Conservation (phyloP, 1,140 invertebrate genomes). For the Augochlora pura region DNA sequence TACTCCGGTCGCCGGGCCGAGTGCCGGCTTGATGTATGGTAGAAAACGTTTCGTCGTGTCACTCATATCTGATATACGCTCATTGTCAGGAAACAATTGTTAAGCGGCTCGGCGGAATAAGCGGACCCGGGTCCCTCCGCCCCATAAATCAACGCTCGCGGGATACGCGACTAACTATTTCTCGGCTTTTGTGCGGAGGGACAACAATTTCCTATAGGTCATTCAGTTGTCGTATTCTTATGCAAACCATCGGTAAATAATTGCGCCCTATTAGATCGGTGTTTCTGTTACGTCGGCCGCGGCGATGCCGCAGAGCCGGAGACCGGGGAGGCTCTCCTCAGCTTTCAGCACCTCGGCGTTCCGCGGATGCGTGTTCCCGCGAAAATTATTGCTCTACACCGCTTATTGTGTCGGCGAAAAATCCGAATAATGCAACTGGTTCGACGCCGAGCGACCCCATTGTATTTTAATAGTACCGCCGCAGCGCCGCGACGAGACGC, state of each 20-base stretch:
- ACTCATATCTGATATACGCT: constrained; percentile 64
- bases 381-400: constrained; percentile 29
- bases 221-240: constrained; percentile 54
- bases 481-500: not conserved
- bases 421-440: constrained; percentile 11
- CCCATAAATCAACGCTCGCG: constrained; percentile 59
- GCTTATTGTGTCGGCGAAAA: constrained; percentile 30
- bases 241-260: constrained; percentile 52
- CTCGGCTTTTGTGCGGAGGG: constrained; percentile 33
- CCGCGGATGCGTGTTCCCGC: constrained; percentile 19
- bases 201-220: constrained; percentile 53
- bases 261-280: constrained; percentile 45
- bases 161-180: constrained; percentile 42
- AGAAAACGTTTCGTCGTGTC: constrained; percentile 66
- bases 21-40: constrained; percentile 65
- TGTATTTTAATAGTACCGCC: constrained; percentile 38
- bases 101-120: constrained; percentile 61
- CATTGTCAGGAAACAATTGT: constrained; percentile 66
- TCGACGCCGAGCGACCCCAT: constrained; percentile 16
- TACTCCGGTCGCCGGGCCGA: constrained; percentile 55
- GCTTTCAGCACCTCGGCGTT: not conserved
- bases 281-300: constrained; percentile 8
- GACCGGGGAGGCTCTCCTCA: too few relatives aligned
- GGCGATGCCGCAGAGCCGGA: too few relatives aligned
- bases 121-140: constrained; percentile 41